These are phyloP conservation scores for Galeruca laticollis DNA, from an alignment of 2,888 invertebrate genomes.

Conservation along the genomic window DNA sequence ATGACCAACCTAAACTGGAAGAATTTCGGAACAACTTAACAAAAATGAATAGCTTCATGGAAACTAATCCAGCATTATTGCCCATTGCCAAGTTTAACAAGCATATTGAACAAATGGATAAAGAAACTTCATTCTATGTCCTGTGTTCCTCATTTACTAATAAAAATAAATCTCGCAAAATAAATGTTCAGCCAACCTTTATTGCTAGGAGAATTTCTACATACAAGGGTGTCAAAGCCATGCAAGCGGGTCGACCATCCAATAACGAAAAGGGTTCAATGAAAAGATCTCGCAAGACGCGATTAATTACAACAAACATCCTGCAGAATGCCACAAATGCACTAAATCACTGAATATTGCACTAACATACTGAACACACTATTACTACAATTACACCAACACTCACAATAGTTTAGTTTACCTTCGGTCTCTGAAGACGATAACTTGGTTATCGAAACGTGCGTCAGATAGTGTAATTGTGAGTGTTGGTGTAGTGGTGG, in stretches of 20 bases:
- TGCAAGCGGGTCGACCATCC: slow-evolving; percentile 5
- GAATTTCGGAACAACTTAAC: neutral
- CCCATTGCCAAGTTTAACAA: slow-evolving; percentile 1
- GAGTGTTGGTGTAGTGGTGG: too few relatives aligned
- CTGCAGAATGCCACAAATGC: neutral
- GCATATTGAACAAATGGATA: neutral
- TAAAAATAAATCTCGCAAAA: neutral
- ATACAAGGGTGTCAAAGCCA: slow-evolving; percentile 1
- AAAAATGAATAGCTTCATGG: neutral
- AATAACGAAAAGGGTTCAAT: neutral
- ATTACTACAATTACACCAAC: too few relatives aligned
- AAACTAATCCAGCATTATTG: neutral
- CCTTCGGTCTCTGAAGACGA: too few relatives aligned
- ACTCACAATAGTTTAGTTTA: too few relatives aligned
- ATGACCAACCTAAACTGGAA: too few relatives aligned
- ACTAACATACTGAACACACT: too few relatives aligned
- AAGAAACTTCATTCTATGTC: neutral
- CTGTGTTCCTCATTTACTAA: neutral
- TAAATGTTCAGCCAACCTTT: neutral
- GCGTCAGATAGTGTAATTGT: too few relatives aligned
- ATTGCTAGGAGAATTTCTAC: neutral
- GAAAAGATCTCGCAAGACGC: neutral
- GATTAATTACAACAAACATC: neutral
- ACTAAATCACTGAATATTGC: neutral
- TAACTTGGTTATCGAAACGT: too few relatives aligned